A percentile compares a stretch with the other conserved stretches of the same genome.
These are phyloP conservation scores for Cantharis rustica DNA, from an alignment of 2,888 invertebrate genomes.

Conservation along the genomic window DNA sequence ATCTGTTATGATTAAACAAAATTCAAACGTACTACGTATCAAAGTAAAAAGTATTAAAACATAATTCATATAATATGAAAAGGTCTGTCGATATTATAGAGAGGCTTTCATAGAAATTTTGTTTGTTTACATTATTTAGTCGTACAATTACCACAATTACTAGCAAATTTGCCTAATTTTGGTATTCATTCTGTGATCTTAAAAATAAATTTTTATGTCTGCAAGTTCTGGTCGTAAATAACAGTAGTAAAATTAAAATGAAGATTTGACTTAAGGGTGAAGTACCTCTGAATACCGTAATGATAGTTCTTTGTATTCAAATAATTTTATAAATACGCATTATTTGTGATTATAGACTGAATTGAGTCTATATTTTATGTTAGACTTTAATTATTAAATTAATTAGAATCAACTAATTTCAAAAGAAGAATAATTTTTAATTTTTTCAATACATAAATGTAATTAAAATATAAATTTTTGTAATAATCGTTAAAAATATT, in stretches of 20 bases:
- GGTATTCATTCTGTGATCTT: neutral
- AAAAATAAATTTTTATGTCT: constrained; percentile 10
- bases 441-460: too few species aligned
- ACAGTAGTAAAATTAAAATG: constrained; percentile 10
- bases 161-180: neutral
- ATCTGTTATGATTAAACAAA: neutral
- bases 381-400: too few species aligned
- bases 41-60: neutral
- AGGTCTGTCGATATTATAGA: neutral
- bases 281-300: constrained; percentile 7
- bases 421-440: too few species aligned
- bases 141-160: neutral
- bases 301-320: constrained; percentile 1
- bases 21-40: neutral
- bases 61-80: neutral
- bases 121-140: neutral
- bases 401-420: too few species aligned
- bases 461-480: too few species aligned
- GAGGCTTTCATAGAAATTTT: neutral
- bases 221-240: constrained; percentile 6
- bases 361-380: neutral
- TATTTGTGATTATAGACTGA: neutral
- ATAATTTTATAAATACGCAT: neutral
- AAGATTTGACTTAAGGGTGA: constrained; percentile 7
- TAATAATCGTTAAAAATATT: too few species aligned